Evolutionary conservation across 2,113 vertebrate genomes (phyloP), one percentile per base, ranked within the genome.

Genomic region (Spizaetus ornatus): DNA sequence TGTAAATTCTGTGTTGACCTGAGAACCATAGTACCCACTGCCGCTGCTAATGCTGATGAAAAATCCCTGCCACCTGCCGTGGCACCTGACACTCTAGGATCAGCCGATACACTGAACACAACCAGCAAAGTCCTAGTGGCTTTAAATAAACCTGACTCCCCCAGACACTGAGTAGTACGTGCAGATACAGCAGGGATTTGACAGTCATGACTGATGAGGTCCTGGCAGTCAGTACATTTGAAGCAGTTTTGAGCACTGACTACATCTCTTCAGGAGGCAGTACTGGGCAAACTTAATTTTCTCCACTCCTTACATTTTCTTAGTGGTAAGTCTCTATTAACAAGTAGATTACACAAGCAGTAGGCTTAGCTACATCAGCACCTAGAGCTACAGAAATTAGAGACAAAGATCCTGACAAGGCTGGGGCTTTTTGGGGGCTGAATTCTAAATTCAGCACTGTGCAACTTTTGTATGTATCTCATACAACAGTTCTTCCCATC

Each of bases 401-500:
- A 16, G 70, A 38, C 11, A 15, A 31, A 82, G 61, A 29, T 47
- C 18, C 21, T 7, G 27, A 18, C 26, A 48, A 56, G n/a, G 25
- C 27, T 59, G 65, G 14, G 62, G 3, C 0, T 50, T 58, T 22
- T 4, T 1, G 25, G 23, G 29, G 9, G 17, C 17, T 63, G 42
- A 42, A 17, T 53, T 74, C 52, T 40, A 5, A 15, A 34, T 27
- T 38, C 23, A 36, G 12, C 43, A 2, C 21, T 26, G 25, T 32
- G n/a, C 61, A 76, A 0, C n/a, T 65, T 79, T 53, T 0, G 0
- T 16, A 4, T 47, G 40, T 10, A 2, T 11, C 48, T 43, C 27
- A 13, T 1, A 11, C 48, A 50, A 7, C 25, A 31, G 61, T 9
- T 45, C 67, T 76, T 45, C 62, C 82, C 53, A 38, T 26, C 62